Evolutionary conservation across 2,888 invertebrate genomes (phyloP), one percentile per base, ranked within the genome.

Genomic region (Gandaritis pyraliata): DNA sequence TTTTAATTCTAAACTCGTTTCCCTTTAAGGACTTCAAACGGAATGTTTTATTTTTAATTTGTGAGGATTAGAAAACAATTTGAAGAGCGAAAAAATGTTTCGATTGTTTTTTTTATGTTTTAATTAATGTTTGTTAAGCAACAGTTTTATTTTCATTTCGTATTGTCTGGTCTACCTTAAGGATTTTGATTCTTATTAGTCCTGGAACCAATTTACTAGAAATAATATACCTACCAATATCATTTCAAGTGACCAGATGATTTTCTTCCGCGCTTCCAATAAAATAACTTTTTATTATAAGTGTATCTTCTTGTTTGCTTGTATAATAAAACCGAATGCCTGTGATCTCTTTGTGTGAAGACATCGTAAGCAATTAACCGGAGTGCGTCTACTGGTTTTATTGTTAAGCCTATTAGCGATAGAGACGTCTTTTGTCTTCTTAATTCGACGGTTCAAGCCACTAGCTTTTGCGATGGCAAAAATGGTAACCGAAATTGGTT

Each of bases 321-420:
- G 18, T 58, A 64, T 49, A 59, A 64, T 64, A 64, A 64, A 65
- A 65, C 48, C 18, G 18, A 62, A 65, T 60, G 58, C 18, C 43
- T 70, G 64, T 76, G 77, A 80, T 76, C 73, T 71, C 71, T 64
- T 64, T 66, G 72, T 73, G 74, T 74, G 75, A 73, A 67, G 75
- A 75, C 73, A 79, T 78, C 74, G 70, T 69, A 76, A 78, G 80
- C 83, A 85, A 86, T 86, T 83, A 86, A 80, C 77, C 74, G 72
- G 76, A 86, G 86, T 85, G 85, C 82, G 76, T 76, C 74, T 71
- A 59, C 73, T 70, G 77, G 81, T 81, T 82, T 85, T 81, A 81
- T 81, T 81, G 82, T 81, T 84, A 80, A 83, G 84, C 85, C 83
- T 84, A 84, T 85, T 85, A 85, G 80, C 69, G 78, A 79, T 78